Base-by-base conservation (phyloP, 2,113 vertebrate genomes). In the Pygoscelis antarcticus region DNA sequence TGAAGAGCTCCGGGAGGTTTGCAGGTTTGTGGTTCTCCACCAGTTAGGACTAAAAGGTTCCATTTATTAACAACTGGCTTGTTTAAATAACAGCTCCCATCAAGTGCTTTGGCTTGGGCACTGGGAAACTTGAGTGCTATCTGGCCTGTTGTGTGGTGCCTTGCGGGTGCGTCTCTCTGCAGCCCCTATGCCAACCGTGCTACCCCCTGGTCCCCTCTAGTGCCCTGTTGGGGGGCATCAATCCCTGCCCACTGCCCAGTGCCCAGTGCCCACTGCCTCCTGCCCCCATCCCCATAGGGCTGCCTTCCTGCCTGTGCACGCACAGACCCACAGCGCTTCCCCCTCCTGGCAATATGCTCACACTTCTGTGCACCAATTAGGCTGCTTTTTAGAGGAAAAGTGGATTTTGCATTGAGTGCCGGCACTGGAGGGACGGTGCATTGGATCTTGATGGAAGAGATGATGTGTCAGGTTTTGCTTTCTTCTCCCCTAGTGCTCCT, bases 51-150 rank as follows among this genome's bases (percentile, higher is more conserved):
- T 97, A 96, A 97, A 98, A 97, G 81, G 86, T 38, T 96, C 68
- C 71, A 68, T 93, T 97, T 97, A 97, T 98, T 98, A 97, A 96
- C 97, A 97, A 95, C 96, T 83, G 91, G 90, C 81, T 96, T 97
- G 97, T 92, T 97, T 94, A 96, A 98, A 94, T 89, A 93, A 83
- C 87, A 92, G 46, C 40, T 88, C 10, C 42, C 89, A 52, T 61
- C 83, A 85, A 94, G 38, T 26, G 58, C 71, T 94, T 90, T 65
- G 46, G 25, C 62, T 57, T 91, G 71, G 93, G 91, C 58, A 72
- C 55, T 61, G 51, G 40, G 51, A 47, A 87, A 76, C 23, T 32
- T 36, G 27, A 84, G 42, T 20, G 9, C 46, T 32, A 34, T 17
- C 26, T 61, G 30, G 65, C 36, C 51, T 61, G 26, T 38, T 46